Base-by-base conservation (phyloP, 2,113 vertebrate species). In the Eidolon helvum region DNA sequence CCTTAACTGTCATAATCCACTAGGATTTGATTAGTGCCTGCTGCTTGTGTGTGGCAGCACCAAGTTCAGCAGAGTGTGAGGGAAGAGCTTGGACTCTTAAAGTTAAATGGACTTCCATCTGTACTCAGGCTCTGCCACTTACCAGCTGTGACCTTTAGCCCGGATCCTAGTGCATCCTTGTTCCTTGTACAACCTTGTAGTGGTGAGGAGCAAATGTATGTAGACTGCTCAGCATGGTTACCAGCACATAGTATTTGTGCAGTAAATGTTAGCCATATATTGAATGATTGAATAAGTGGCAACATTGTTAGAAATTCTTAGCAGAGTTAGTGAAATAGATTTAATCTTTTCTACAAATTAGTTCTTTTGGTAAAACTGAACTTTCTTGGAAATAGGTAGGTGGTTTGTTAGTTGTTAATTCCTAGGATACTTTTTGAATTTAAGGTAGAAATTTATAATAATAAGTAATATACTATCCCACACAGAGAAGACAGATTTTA, bases 351-450 rank as follows among this genome's bases (percentile, higher is more conserved):
- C 33, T 63, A 72, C 15, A 92, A 72, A 53, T 71, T 30, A 8
- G 4, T 93, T 95, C 28, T 78, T 80, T 16, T 43, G 53, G 18
- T 80, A 53, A 95, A 95, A 74, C 77, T 63, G 35, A 85, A 88
- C 45, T 74, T 86, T 72, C 57, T 91, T 91, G 45, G 16, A 61
- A 82, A 53, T 72, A 10, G 63, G 59, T 63, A 59, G 38, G 72
- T 55, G 78, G 22, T 65, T 80, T 45, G 4, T 77, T 61, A 93
- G 14, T 63, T 93, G 91, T 91, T 75, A 71, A 80, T 88, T 35
- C 30, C 28, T 19, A 89, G 16, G 26, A 63, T 30, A 79, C 8
- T 90, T 78, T 96, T 96, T 83, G 8, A 35, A 91, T 66, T 80
- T 61, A 43, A 91, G 12, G 18, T 53, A 88, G 24, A 90, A 61